Percentiles rank a stretch among this genome's conserved stretches.
phyloP scores from a whole-genome alignment of 92 coral and sea anemone genomes.

The Paragorgia papillata region DNA sequence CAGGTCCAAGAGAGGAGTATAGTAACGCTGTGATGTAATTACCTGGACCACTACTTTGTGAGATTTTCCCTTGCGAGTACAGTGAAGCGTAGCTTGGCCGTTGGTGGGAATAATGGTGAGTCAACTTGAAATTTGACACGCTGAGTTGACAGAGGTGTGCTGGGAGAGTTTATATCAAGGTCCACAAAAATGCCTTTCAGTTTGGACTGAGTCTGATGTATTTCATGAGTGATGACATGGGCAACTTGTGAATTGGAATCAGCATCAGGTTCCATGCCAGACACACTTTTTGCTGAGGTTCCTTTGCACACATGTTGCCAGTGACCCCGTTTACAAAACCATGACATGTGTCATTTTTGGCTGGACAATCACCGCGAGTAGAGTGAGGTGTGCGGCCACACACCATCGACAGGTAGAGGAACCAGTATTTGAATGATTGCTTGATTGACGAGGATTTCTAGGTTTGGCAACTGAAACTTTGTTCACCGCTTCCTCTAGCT shows the following conservation, averaged over 20 bases:
- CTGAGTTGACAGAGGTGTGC: conserved; percentile 28
- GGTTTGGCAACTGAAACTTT: background rate
- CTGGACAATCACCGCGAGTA: conserved; percentile 57
- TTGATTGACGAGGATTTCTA: no score
- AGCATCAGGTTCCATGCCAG: conserved; percentile 11
- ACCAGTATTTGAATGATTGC: no score
- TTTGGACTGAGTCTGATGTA: conserved; percentile 49
- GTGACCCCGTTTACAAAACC: conserved; percentile 63
- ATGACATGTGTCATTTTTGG: conserved; percentile 50
- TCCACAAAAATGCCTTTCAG: conserved; percentile 63
- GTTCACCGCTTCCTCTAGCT: conserved; percentile 25
- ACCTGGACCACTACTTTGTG: conserved; percentile 54
- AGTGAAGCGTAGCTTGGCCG: conserved; percentile 59
- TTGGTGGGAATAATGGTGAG: conserved; percentile 48
- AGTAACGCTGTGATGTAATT: conserved; percentile 51
- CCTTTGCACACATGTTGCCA: conserved; percentile 56
- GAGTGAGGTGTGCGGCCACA: conserved; percentile 53
- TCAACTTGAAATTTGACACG: conserved; percentile 57
- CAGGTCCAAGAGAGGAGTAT: conserved; percentile 60
- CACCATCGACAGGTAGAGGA: conserved; percentile 46
- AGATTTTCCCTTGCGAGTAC: conserved; percentile 55
- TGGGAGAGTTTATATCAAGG: conserved; percentile 51
- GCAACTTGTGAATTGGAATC: no score
- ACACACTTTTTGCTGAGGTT: conserved; percentile 36
- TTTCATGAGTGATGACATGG: conserved; percentile 49